These are phyloP conservation scores for Rhopalosiphum maidis DNA, from an alignment of 1,140 invertebrate species.

Conservation along the genomic window DNA sequence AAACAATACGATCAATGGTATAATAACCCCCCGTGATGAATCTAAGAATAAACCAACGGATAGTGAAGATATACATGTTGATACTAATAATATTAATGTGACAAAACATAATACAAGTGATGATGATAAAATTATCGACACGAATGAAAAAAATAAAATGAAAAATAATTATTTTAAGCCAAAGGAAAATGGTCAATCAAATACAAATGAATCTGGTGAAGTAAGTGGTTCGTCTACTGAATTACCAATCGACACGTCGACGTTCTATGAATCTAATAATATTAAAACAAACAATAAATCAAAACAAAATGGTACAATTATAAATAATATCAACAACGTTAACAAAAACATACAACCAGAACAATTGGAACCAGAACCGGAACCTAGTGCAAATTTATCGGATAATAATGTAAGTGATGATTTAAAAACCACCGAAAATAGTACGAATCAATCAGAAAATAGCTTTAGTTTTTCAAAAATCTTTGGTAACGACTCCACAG, in stretches of 20 bases:
- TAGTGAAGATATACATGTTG: neutral
- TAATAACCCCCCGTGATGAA: neutral
- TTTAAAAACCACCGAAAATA: neutral
- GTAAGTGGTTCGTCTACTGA: too few relatives aligned
- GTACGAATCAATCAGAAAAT: neutral
- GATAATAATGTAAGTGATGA: neutral
- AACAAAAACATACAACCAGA: neutral
- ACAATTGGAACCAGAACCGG: neutral
- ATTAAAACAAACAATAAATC: too few relatives aligned
- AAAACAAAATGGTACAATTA: neutral
- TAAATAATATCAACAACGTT: neutral
- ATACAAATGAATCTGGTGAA: neutral
- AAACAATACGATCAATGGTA: neutral
- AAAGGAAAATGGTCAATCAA: too few relatives aligned
- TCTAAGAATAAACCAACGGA: neutral
- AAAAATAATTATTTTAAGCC: neutral
- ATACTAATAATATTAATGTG: too few relatives aligned
- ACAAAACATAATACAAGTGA: neutral
- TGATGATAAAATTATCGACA: neutral
- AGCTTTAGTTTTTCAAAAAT: neutral
- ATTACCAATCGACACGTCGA: too few relatives aligned
- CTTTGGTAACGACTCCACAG: neutral
- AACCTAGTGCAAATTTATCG: neutral
- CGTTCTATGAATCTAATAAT: neutral
- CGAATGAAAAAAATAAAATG: neutral